A percentile compares a stretch with the other conserved stretches of the same genome.
Conservation (phyloP, 2,113 vertebrate genomes). For the Psephotus haematonotus region DNA sequence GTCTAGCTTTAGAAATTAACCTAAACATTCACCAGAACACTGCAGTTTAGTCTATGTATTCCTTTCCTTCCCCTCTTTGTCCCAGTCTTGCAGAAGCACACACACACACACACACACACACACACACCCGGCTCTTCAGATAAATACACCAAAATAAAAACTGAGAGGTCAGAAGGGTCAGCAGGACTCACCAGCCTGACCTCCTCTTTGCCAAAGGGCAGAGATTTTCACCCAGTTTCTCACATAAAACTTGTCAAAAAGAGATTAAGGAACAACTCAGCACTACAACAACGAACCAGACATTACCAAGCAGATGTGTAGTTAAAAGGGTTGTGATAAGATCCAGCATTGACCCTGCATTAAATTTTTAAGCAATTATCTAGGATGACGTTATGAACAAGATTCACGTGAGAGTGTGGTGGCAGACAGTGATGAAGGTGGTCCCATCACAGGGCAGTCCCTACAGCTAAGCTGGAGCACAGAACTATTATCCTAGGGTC, state of each 20-base stretch:
- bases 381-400: accelerated
- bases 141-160: not conserved
- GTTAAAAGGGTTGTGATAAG: not conserved
- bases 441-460: accelerated
- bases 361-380: not conserved
- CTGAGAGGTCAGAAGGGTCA: not conserved
- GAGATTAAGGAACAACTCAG: not conserved
- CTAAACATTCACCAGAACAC: accelerated
- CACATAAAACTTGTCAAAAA: not conserved
- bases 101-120: accelerated
- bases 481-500: too few species aligned
- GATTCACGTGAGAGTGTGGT: accelerated
- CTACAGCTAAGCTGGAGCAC: not conserved
- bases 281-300: accelerated
- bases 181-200: accelerated
- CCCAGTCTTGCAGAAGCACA: not conserved
- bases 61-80: not conserved
- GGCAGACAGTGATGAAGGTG: not conserved
- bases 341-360: not conserved
- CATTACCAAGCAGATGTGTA: accelerated
- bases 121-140: accelerated
- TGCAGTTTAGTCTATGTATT: accelerated
- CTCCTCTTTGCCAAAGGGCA: not conserved
- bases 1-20: not conserved
- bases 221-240: not conserved